A percentile compares a stretch with the other conserved stretches of the same genome.
phyloP scores from a whole-genome alignment of 2,888 invertebrate genomes.

The Argyresthia goedartella region DNA sequence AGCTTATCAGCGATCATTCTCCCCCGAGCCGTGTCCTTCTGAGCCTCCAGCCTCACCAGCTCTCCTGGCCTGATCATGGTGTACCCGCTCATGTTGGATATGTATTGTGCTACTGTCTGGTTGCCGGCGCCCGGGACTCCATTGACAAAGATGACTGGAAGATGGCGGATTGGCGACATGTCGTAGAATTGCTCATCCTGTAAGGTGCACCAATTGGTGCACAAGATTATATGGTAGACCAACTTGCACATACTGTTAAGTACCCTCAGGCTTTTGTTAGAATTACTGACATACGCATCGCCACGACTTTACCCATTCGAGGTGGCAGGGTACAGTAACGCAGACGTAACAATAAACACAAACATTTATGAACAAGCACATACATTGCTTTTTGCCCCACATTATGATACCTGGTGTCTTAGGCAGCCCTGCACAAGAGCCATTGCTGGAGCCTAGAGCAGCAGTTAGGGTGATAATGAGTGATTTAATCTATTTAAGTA shows the following conservation, averaged over 20 bases:
- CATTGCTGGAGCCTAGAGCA: too few relatives aligned
- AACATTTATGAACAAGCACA: too few relatives aligned
- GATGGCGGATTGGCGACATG: conserved; percentile 53
- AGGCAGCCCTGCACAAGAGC: too few relatives aligned
- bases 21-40: conserved; percentile 60
- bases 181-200: conserved; percentile 30
- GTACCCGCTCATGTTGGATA: conserved; percentile 57
- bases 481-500: background rate
- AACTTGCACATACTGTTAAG: too few relatives aligned
- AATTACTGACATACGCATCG: too few relatives aligned
- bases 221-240: background rate
- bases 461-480: background rate
- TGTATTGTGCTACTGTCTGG: conserved; percentile 58
- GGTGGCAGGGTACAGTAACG: too few relatives aligned
- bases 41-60: conserved; percentile 54
- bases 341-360: too few relatives aligned
- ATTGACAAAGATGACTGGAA: conserved; percentile 62
- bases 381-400: too few relatives aligned
- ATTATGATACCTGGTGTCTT: too few relatives aligned
- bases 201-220: background rate
- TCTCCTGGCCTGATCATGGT: conserved; percentile 59
- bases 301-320: too few relatives aligned
- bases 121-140: conserved; percentile 64
- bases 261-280: too few relatives aligned
- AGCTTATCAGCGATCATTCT: conserved; percentile 56